Conservation (phyloP, 2,888 invertebrate genomes). For the Tachina fera region DNA sequence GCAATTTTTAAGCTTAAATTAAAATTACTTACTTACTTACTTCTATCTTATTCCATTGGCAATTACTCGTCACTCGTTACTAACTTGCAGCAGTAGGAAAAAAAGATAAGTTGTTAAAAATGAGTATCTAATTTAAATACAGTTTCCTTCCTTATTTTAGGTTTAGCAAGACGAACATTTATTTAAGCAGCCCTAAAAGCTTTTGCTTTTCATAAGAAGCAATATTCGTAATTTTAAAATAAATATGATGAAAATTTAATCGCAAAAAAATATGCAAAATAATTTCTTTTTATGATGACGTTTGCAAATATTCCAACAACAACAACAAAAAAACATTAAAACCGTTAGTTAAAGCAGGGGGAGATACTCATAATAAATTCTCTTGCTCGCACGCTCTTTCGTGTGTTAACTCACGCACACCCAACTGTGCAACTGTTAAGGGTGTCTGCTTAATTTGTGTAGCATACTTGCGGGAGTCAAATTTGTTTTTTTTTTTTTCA, state of each 20-base stretch:
- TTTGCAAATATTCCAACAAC: slow-evolving; percentile 35
- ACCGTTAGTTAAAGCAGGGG: neutral
- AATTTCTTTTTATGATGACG: slow-evolving; percentile 56
- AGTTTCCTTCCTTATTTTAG: neutral
- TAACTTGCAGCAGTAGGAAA: neutral
- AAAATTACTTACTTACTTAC: neutral
- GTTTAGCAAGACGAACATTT: neutral
- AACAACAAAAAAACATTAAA: neutral
- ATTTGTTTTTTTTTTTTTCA: neutral
- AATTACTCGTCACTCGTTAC: slow-evolving; percentile 7
- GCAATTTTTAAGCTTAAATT: neutral
- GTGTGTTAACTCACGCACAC: neutral
- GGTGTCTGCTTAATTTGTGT: neutral
- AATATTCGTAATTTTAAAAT: slow-evolving; percentile 27
- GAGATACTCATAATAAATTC: neutral
- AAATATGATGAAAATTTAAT: slow-evolving; percentile 52
- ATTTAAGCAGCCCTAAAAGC: slow-evolving; percentile 32
- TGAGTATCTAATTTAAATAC: slow-evolving; percentile 21
- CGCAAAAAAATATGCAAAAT: slow-evolving; percentile 47
- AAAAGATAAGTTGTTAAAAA: slow-evolving; percentile 38
- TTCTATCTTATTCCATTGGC: slow-evolving; percentile 18
- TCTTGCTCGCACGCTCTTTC: neutral
- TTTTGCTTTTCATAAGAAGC: slow-evolving; percentile 34
- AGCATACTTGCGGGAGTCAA: slow-evolving; percentile 19
- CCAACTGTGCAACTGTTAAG: neutral